These are phyloP conservation scores for Mythimna impura DNA, from an alignment of 2,888 invertebrate species.

Conservation along the genomic window DNA sequence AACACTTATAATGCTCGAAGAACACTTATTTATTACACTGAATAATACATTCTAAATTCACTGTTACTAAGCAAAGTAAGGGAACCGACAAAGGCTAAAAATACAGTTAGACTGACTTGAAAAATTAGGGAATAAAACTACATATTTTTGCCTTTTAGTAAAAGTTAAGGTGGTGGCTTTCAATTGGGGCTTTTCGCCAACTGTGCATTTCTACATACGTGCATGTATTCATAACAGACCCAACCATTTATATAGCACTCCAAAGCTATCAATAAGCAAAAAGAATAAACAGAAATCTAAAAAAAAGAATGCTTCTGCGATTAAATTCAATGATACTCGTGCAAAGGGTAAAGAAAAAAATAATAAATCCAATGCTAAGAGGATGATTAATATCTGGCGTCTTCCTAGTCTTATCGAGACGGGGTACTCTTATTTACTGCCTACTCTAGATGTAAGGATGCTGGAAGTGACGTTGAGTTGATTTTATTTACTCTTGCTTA, in stretches of 20 bases:
- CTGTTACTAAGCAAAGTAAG: no score
- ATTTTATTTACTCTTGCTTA: slow-evolving; percentile 34
- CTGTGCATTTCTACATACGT: no score
- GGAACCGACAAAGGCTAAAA: no score
- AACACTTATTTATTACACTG: no score
- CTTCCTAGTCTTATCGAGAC: slow-evolving; percentile 75
- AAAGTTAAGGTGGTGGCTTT: no score
- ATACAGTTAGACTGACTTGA: no score
- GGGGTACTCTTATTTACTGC: slow-evolving; percentile 71
- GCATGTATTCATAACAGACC: no score
- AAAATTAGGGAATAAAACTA: no score
- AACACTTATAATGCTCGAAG: no score
- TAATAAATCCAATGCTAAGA: slow-evolving; percentile 77
- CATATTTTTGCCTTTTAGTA: no score
- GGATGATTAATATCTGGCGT: slow-evolving; percentile 81
- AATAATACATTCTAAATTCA: no score
- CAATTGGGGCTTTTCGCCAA: no score
- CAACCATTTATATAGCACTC: background rate
- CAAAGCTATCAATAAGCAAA: slow-evolving; percentile 25
- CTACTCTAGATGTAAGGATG: slow-evolving; percentile 40
- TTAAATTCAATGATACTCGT: slow-evolving; percentile 77
- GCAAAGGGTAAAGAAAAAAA: slow-evolving; percentile 70
- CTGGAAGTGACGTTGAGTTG: slow-evolving; percentile 61
- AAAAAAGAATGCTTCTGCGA: slow-evolving; percentile 38
- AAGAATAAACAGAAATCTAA: slow-evolving; percentile 27